A percentile compares a stretch with the other conserved stretches of the same genome.
phyloP scores from a whole-genome alignment of 2,797 vertebrate species.

The Poliocrania exsul region DNA sequence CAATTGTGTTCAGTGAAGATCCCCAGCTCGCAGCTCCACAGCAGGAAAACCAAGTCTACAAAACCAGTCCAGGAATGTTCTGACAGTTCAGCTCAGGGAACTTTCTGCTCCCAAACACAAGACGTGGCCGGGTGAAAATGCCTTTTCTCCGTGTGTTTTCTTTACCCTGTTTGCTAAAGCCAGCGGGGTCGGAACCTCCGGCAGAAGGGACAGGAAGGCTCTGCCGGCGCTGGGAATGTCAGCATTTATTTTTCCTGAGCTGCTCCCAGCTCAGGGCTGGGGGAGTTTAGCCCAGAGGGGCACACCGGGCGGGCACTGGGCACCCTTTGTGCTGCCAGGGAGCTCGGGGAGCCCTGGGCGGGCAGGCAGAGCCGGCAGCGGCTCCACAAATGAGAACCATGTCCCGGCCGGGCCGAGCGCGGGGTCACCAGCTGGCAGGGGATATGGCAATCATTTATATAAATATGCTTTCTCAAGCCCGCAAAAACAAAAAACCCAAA shows the following conservation, averaged over 20 bases:
- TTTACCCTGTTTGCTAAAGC: neutral
- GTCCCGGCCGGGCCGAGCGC: conserved; percentile 87
- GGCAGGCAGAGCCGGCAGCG: neutral
- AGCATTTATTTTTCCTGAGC: conserved; percentile 76
- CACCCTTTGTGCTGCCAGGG: conserved; percentile 75
- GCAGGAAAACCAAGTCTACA: neutral
- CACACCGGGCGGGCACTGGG: conserved; percentile 79
- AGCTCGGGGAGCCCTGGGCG: conserved; percentile 27
- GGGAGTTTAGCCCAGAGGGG: conserved; percentile 81
- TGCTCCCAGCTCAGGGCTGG: conserved; percentile 64
- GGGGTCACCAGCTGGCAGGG: conserved; percentile 99
- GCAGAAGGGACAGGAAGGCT: conserved; percentile 18
- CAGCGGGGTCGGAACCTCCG: neutral
- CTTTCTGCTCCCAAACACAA: neutral
- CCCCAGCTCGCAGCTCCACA: rapidly evolving
- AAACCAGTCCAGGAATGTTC: neutral
- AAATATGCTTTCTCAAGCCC: conserved; percentile 98
- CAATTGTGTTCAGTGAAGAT: neutral
- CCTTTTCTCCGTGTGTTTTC: neutral
- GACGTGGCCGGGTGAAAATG: neutral
- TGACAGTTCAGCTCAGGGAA: neutral
- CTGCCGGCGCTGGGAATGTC: conserved; percentile 44
- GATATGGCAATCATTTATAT: conserved; percentile 99
- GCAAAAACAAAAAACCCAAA: conserved; percentile 93
- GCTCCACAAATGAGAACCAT: conserved; percentile 95